Conservation (phyloP, 2,888 invertebrate genomes). For the Idaea straminata region DNA sequence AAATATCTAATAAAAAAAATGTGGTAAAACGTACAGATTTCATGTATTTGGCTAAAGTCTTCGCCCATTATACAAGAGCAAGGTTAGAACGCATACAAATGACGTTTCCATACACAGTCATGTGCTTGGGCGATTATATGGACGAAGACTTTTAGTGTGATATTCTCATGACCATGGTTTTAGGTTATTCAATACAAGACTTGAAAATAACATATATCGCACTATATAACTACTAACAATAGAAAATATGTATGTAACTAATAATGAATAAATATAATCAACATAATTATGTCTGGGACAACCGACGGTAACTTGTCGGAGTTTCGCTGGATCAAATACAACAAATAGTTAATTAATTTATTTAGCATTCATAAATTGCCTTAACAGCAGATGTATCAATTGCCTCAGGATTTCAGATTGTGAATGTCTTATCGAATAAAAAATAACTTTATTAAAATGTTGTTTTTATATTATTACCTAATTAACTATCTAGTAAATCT, state of each 20-base stretch:
- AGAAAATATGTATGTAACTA: conserved; percentile 43
- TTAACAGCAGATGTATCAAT: conserved; percentile 66
- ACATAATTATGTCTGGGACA: conserved; percentile 40
- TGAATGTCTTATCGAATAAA: conserved; percentile 76
- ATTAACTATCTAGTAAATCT: too few relatives aligned
- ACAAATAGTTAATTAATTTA: conserved; percentile 72
- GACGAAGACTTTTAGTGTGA: conserved; percentile 16
- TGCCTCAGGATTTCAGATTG: conserved; percentile 70
- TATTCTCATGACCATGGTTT: conserved; percentile 43
- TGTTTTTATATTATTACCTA: conserved; percentile 19
- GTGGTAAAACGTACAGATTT: conserved; percentile 30
- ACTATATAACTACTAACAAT: conserved; percentile 56
- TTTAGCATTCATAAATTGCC: conserved; percentile 70
- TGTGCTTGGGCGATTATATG: neutral
- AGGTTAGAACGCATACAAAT: neutral
- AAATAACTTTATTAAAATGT: conserved; percentile 61
- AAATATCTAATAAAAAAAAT: conserved; percentile 18
- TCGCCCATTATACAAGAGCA: too few relatives aligned
- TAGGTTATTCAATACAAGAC: conserved; percentile 59
- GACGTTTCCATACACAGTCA: too few relatives aligned
- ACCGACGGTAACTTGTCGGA: conserved; percentile 53
- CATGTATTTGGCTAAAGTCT: conserved; percentile 4
- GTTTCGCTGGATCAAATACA: conserved; percentile 56
- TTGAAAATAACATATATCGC: conserved; percentile 39
- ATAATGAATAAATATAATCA: conserved; percentile 47